phyloP scores from a whole-genome alignment of 2,113 vertebrate genomes.

The Myrmophylax atrothorax region DNA sequence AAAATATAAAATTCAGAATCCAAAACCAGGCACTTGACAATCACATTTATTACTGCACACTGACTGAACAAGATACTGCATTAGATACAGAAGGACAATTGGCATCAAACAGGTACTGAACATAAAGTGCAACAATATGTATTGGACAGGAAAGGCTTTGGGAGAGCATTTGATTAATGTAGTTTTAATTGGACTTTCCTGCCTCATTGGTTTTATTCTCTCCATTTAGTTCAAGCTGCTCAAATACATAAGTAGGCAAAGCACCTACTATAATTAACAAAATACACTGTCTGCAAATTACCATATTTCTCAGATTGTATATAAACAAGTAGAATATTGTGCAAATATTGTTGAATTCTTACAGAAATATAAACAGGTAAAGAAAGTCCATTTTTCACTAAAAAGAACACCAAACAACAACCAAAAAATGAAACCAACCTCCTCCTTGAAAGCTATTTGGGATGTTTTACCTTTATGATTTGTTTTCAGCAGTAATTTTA shows the following conservation, averaged over 20 bases:
- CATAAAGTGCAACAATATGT: background rate
- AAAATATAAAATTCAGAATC: background rate
- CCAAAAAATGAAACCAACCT: background rate
- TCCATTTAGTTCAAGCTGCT: slow-evolving; percentile 60
- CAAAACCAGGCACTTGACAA: background rate
- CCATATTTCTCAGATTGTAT: background rate
- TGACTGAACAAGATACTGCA: background rate
- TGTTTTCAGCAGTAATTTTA: background rate
- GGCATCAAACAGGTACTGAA: background rate
- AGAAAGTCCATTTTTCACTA: background rate
- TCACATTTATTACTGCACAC: background rate
- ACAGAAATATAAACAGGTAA: background rate
- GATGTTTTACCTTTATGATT: background rate
- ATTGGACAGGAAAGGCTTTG: slow-evolving; percentile 9
- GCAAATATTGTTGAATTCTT: background rate
- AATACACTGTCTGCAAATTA: slow-evolving; percentile 8
- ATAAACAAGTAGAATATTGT: background rate
- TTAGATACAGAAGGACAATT: slow-evolving; percentile 8
- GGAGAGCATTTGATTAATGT: slow-evolving; percentile 56
- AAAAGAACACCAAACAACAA: background rate
- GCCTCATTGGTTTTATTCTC: slow-evolving; percentile 64
- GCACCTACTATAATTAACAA: slow-evolving; percentile 52
- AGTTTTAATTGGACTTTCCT: slow-evolving; percentile 59
- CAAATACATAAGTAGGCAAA: slow-evolving; percentile 25
- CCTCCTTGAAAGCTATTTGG: background rate